Base-by-base conservation (phyloP, 2,113 vertebrate genomes). In the Craseonycteris thonglongyai region DNA sequence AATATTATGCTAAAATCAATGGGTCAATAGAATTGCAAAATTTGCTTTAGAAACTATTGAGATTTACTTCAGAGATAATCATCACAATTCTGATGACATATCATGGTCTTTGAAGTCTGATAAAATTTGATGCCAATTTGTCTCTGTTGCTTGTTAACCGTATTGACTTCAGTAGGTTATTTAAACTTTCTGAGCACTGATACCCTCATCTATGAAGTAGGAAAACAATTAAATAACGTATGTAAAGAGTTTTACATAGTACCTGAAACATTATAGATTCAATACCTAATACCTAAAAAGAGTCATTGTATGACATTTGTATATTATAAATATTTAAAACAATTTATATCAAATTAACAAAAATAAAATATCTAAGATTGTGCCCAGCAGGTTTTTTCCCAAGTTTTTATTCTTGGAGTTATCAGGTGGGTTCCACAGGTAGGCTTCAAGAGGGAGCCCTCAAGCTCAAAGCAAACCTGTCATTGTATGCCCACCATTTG, bases 21-120 rank as follows among this genome's bases (percentile, higher is more conserved):
- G 12, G 40, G 38, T 94, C 93, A 79, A 65, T 4, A 87, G 59
- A 61, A 45, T 93, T 92, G 71, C 76, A 69, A 91, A 91, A 71
- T 42, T 45, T 86, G 18, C 8, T 61, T 61, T 72, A 45, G 40
- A 45, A 94, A 59, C 28, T 56, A n/a, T 0, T 66, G 58, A 51
- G 80, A 90, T 89, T 93, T 96, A 80, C 35, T 95, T 58, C 19
- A 81, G 56, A 93, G 16, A 59, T 85, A 54, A 61, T 40, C 2
- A 51, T 13, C 51, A 61, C 11, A 51, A 18, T 58, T 83, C 83
- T 94, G 45, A 90, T 74, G 87, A 94, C 81, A 87, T 89, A 18
- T 2, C 45, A 72, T 15, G 2, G 7, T 83, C 89, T 93, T 93
- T 93, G 76, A 76, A 92, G 42, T 84, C 26, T 88, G 82, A 14